These are phyloP conservation scores for Stegostoma tigrinum DNA, from an alignment of 2,113 vertebrate genomes.

Conservation along the genomic window DNA sequence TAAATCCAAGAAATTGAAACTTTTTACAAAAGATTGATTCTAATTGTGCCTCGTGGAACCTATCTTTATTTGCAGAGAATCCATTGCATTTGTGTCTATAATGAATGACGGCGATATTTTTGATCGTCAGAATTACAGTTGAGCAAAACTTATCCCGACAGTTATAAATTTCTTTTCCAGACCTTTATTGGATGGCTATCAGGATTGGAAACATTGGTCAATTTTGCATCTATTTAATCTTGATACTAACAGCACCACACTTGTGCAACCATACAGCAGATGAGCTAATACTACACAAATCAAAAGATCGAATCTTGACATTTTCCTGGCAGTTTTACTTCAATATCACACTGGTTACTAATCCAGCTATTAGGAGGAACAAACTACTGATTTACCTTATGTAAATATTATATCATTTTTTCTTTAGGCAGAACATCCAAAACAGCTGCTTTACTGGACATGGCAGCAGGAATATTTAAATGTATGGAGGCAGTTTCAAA, in stretches of 20 bases:
- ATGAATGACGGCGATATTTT: background rate
- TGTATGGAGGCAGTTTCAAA: background rate
- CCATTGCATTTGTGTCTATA: background rate
- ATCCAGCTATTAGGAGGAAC: background rate
- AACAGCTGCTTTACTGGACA: background rate
- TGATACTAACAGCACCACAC: background rate
- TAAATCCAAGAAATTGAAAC: background rate
- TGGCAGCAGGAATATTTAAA: background rate
- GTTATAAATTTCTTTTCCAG: background rate
- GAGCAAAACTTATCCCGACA: background rate
- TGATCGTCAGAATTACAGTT: background rate
- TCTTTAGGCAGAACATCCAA: background rate
- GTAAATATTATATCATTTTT: background rate
- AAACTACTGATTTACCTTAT: background rate
- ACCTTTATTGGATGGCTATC: background rate
- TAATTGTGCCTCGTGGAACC: background rate
- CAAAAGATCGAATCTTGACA: background rate
- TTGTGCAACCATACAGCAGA: background rate
- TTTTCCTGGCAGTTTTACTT: background rate
- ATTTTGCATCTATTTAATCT: background rate
- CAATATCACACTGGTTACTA: background rate
- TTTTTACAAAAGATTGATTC: too few species aligned
- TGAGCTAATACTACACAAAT: background rate
- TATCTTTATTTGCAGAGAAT: background rate
- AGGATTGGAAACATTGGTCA: background rate